phyloP scores from a whole-genome alignment of 2,113 vertebrate genomes.

The Phyllostomus discolor region DNA sequence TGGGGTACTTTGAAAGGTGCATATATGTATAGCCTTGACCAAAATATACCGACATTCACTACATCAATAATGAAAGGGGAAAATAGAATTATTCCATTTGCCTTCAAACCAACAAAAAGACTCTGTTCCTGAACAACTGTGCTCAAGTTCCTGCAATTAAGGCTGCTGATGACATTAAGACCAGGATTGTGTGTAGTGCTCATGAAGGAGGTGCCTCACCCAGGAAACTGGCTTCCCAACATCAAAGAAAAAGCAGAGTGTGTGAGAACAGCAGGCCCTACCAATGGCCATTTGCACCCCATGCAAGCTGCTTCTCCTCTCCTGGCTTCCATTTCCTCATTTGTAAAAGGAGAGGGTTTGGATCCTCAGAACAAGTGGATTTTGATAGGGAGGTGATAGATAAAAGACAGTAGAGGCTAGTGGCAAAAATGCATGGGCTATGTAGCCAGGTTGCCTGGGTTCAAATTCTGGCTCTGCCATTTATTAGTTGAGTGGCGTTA shows the following conservation, averaged over 20 bases:
- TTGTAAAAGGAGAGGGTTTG: neutral
- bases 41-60: neutral
- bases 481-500: neutral
- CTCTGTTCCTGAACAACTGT: neutral
- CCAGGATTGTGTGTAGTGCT: neutral
- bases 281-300: neutral
- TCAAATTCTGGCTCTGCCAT: neutral
- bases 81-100: slow-evolving; percentile 3
- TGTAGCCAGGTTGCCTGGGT: neutral
- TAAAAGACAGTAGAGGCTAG: neutral
- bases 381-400: neutral
- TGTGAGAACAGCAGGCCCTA: neutral
- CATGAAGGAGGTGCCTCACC: neutral
- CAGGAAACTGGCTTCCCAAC: neutral
- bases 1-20: neutral
- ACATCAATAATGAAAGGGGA: neutral
- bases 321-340: neutral
- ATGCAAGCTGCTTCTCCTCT: neutral
- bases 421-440: neutral
- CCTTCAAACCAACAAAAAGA: neutral
- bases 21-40: neutral
- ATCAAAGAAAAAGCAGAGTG: neutral
- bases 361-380: neutral
- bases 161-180: neutral
- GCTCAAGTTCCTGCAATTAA: neutral